phyloP scores from a whole-genome alignment of 2,888 invertebrate genomes.

The Drosophila putrida region DNA sequence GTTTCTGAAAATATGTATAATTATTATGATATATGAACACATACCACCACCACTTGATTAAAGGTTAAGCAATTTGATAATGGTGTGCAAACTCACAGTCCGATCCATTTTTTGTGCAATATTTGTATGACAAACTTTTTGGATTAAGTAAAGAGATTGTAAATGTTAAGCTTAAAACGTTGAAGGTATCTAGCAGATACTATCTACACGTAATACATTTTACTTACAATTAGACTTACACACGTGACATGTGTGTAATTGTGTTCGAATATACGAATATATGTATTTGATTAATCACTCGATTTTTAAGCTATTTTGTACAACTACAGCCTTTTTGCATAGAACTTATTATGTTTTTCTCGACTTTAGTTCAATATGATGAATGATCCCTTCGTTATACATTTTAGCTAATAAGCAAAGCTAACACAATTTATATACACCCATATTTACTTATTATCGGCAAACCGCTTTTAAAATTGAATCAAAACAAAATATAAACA shows the following conservation, averaged over 20 bases:
- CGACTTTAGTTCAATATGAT: slow-evolving; percentile 72
- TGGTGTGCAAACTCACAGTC: slow-evolving; percentile 75
- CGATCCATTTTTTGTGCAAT: slow-evolving; percentile 83
- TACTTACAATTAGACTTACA: not conserved
- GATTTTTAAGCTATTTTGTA: slow-evolving; percentile 78
- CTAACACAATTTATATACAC: slow-evolving; percentile 32
- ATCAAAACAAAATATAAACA: slow-evolving; percentile 18
- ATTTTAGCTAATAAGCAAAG: slow-evolving; percentile 51
- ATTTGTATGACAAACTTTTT: slow-evolving; percentile 82
- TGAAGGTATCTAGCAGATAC: slow-evolving; percentile 1
- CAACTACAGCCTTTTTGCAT: slow-evolving; percentile 77
- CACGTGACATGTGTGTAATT: slow-evolving; percentile 16
- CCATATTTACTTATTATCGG: slow-evolving; percentile 46
- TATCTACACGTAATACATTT: slow-evolving; percentile 4
- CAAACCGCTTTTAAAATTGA: slow-evolving; percentile 46
- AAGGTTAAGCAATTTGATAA: slow-evolving; percentile 71
- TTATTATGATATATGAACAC: slow-evolving; percentile 53
- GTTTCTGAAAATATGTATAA: slow-evolving; percentile 58
- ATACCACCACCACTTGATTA: slow-evolving; percentile 75
- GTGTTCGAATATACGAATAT: slow-evolving; percentile 22
- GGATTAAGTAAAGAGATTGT: slow-evolving; percentile 68
- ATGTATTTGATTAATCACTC: slow-evolving; percentile 43
- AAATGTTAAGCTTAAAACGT: slow-evolving; percentile 54
- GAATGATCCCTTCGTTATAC: slow-evolving; percentile 68
- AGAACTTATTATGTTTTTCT: slow-evolving; percentile 69